These are phyloP conservation scores for Peromyscus melanophrys DNA, from an alignment of 2,797 vertebrate genomes.

Conservation along the genomic window DNA sequence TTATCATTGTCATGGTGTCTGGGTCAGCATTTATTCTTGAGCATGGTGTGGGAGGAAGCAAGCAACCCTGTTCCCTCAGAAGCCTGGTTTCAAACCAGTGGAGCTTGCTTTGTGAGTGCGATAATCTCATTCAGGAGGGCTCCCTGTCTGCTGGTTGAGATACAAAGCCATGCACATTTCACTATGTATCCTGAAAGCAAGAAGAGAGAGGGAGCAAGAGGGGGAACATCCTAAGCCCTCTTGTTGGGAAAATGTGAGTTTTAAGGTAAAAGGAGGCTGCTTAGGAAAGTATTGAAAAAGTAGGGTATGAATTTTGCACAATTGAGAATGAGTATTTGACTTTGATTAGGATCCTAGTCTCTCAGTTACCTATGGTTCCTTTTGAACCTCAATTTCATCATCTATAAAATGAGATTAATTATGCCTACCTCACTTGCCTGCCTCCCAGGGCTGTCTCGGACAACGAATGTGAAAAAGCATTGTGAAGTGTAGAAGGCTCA, in stretches of 20 bases:
- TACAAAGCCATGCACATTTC: neutral
- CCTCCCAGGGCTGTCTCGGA: conserved; percentile 19
- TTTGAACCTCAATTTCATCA: neutral
- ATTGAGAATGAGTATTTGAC: neutral
- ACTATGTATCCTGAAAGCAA: neutral
- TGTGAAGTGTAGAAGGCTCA: conserved; percentile 26
- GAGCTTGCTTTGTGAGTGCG: neutral
- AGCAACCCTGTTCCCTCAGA: neutral
- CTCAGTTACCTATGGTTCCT: neutral
- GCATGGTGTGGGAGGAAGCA: neutral
- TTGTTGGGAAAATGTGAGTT: neutral
- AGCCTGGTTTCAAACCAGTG: neutral
- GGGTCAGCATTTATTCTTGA: neutral
- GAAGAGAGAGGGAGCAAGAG: neutral
- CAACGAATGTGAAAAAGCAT: neutral
- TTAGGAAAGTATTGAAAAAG: neutral
- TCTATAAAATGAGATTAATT: conserved; percentile 27
- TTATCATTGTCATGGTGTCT: neutral
- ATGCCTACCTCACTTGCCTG: neutral
- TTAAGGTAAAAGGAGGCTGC: neutral
- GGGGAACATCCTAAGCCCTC: neutral
- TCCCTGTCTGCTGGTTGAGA: neutral
- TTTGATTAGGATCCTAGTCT: neutral
- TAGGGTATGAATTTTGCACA: neutral
- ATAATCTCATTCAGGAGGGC: neutral